Percentiles rank a stretch among this genome's conserved stretches.
Evolutionary conservation across 2,888 invertebrate species (phyloP).

Genomic region (Blastobasis lacticolella): DNA sequence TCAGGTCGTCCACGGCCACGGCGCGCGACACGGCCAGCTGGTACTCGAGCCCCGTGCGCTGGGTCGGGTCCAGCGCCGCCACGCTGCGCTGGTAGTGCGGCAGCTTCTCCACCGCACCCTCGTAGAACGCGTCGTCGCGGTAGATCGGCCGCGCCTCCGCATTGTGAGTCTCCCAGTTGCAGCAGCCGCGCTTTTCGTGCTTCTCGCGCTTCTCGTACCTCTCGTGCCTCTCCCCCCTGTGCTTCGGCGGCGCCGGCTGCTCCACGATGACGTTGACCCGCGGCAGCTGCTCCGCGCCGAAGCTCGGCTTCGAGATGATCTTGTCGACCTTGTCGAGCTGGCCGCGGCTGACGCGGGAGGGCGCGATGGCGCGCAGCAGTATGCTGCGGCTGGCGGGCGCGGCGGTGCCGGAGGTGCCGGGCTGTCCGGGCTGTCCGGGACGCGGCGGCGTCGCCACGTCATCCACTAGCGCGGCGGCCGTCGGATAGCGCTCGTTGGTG

Average conservation of each 20-base stretch:
- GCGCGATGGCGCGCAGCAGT: conserved; percentile 15
- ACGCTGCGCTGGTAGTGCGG: neutral
- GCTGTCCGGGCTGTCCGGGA: neutral
- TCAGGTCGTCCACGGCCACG: neutral
- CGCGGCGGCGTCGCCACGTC: neutral
- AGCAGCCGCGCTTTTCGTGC: conserved; percentile 23
- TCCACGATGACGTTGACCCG: conserved; percentile 24
- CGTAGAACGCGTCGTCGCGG: conserved; percentile 7
- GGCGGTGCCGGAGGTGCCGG: conserved; percentile 29
- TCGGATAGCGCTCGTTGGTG: conserved; percentile 31
- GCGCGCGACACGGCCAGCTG: neutral
- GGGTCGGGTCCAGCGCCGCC: neutral
- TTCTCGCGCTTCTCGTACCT: no score
- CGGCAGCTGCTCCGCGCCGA: conserved; percentile 27
- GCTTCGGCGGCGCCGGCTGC: neutral
- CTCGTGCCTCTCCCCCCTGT: no score
- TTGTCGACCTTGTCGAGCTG: conserved; percentile 55
- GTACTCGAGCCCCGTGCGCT: neutral
- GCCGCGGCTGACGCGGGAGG: conserved; percentile 40
- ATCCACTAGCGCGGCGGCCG: conserved; percentile 18
- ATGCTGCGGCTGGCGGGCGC: conserved; percentile 16
- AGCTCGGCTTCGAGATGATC: conserved; percentile 40
- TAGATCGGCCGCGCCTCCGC: conserved; percentile 2
- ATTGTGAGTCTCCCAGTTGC: conserved; percentile 12
- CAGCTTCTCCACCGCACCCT: neutral